Evolutionary conservation across 2,113 vertebrate species (phyloP), one percentile per base, ranked within the genome.

Genomic region (Cranoglanis bouderius): DNA sequence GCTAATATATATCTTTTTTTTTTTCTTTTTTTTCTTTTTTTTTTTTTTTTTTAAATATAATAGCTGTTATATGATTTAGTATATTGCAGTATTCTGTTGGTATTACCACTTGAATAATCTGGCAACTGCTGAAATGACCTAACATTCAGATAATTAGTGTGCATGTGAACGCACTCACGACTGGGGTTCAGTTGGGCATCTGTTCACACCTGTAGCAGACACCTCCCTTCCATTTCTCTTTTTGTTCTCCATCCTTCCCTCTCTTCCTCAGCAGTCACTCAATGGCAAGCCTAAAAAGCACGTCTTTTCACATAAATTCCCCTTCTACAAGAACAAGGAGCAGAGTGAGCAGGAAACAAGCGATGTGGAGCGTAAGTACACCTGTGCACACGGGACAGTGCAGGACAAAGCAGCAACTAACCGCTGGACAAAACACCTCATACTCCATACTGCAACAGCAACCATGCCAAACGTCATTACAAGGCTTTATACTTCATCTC

Each of bases 301-400:
- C 94, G 94, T 97, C 96, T 97, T 97, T 97, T 96, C 97, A 94
- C 96, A 96, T 97, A 97, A 97, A 95, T 97, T 97, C 92, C 95
- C 96, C 96, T 97, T 97, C 97, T 96, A 97, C 97, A 97, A 97
- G 97, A 97, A 95, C 96, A 97, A 97, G 97, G 96, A 97, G 94
- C 96, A 94, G 95, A 97, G 96, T 95, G 96, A 97, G 93, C 96
- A 96, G 94, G 97, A 97, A 96, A 97, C 96, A 88, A 97, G 96
- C 96, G 96, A 97, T 96, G 89, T 96, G 92, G 97, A 97, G 94
- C 97, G 97, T 97, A 97, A 97, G 97, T 97, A 97, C 46, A 65
- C 93, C 94, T 59, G 61, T 78, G 21, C 32, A 74, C 40, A 19
- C 8, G 92, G 93, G 74, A 93, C 92, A 74, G 84, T 59, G 35